Evolutionary conservation across 2,888 invertebrate genomes (phyloP), one percentile per base, ranked within the genome.

Genomic region (Neoaliturus tenellus): DNA sequence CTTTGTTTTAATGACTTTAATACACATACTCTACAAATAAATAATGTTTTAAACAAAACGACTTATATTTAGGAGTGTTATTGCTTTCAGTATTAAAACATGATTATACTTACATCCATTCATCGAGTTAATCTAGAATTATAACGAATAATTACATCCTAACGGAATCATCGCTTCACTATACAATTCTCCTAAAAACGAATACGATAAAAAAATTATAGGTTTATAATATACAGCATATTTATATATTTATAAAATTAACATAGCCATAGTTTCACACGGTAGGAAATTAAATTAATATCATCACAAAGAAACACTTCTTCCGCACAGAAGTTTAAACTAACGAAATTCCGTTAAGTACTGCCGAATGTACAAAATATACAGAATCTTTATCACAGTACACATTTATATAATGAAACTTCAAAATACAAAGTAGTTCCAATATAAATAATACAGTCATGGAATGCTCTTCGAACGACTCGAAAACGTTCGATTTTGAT

Each of bases 341-440:
- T 58, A 83, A 48, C 41, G 39, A 78, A 83, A 58, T 41, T 58
- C 55, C 35, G 67, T 83, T 83, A 83, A 83, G 80, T 83, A 67
- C 78, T 83, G 80, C 69, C 80, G 80, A 83, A 83, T 83, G 41
- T 83, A 83, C 67, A 83, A 83, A 78, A 80, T 67, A 67, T 80
- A 83, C 67, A 69, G 78, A 83, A 80, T 83, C 69, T 82, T 87
- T 87, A 87, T 87, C 87, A 87, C 87, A 87, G 87, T 87, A 86
- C 85, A 87, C 85, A 85, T 86, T 85, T 80, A 86, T n/a, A n/a
- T 81, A 80, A 80, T 73, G n/a, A 82, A 71, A 75, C 75, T 55
- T 78, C 31, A 25, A 35, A 48, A 55, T 78, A 78, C 28, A 55
- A 51, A 28, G 73, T 71, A 69, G 69, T 33, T 35, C 51, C 75